These are phyloP conservation scores for Aegotheles bennettii DNA, from an alignment of 2,113 vertebrate species.

Conservation along the genomic window DNA sequence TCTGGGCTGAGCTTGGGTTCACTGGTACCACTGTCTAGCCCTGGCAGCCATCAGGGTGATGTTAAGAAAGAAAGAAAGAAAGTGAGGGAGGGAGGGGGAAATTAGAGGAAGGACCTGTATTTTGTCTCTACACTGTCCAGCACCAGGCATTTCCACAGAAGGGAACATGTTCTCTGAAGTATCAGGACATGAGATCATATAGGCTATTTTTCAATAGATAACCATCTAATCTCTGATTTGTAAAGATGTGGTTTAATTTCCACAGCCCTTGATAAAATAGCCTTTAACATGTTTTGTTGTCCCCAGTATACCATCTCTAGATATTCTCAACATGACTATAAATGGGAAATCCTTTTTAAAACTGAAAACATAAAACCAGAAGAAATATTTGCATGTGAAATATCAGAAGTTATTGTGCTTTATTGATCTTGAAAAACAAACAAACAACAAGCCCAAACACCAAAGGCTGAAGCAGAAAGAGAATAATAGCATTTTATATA, in stretches of 20 bases:
- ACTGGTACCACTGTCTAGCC: not conserved
- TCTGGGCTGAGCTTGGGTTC: not conserved
- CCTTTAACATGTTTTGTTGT: not conserved
- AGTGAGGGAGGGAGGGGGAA: not conserved
- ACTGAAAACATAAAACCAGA: not conserved
- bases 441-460: not conserved
- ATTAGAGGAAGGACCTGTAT: not conserved
- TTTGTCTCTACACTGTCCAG: not conserved
- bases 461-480: not conserved
- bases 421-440: not conserved
- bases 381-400: not conserved
- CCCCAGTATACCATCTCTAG: not conserved
- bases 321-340: not conserved
- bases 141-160: not conserved
- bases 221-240: not conserved
- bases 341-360: not conserved
- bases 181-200: not conserved
- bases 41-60: not conserved
- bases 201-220: not conserved
- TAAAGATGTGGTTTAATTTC: accelerated
- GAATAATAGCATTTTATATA: not conserved
- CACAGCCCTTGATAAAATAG: not conserved
- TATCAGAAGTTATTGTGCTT: not conserved
- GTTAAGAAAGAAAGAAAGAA: not conserved
- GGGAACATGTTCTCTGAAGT: accelerated